Evolutionary conservation across 2,797 vertebrate species (phyloP), one percentile per base, ranked within the genome.

Genomic region (Ataeniobius toweri): DNA sequence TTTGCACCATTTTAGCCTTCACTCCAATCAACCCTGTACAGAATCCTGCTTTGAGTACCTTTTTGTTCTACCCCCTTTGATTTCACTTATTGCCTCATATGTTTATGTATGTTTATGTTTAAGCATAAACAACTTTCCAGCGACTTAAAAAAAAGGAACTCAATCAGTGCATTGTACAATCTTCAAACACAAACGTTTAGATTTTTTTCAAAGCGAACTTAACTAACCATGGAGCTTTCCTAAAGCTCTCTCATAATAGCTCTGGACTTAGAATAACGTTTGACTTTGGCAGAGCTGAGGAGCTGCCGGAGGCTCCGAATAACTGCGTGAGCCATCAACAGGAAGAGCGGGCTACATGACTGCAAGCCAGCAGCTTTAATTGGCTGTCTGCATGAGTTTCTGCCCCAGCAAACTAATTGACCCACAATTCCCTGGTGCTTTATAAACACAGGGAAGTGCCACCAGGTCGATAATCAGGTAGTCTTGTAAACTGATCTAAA

Each of bases 401-500:
- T 86, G 87, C 91, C 89, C 90, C 92, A 91, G 93, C 92, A 89
- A 91, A 94, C 92, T 95, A 94, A 94, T 94, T 96, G 94, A 96
- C 94, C 94, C 89, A 94, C 91, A 89, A 93, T 89, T 95, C 95
- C 94, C 94, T 87, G 86, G 95, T 94, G 95, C 94, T 95, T 95
- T 91, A 95, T 96, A 94, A 94, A 95, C 93, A 92, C 88, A 80
- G 84, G 87, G 92, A 91, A 94, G 91, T 72, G 90, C 93, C 94
- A 94, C 93, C 88, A 91, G 93, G 91, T 91, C 88, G 90, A 95
- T 95, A 93, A 94, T 90, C 90, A 94, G 92, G 90, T 90, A 85
- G 92, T 80, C 95, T 95, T 91, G 92, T 96, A 95, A 96, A 95
- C 88, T 89, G 83, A 93, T 95, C 94, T 95, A 95, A 95, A 95